phyloP scores from a whole-genome alignment of 1,140 invertebrate genomes.

The Dysdera silvatica region DNA sequence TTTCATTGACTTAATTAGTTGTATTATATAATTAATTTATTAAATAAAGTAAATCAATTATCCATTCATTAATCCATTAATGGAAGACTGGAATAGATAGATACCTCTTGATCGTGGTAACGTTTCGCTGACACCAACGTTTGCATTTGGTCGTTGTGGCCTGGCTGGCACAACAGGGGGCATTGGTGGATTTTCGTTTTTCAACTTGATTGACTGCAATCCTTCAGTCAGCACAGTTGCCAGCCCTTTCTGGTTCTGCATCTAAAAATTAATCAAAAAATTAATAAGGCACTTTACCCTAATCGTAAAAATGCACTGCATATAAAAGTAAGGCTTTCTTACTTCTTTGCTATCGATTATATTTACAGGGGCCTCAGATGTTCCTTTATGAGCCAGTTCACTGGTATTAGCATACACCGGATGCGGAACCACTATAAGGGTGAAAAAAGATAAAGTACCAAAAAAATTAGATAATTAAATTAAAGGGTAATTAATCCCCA shows the following conservation, averaged over 20 bases:
- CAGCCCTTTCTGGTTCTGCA: slow-evolving; percentile 17
- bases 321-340: no score
- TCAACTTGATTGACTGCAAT: slow-evolving; percentile 25
- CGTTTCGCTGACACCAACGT: slow-evolving; percentile 17
- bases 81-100: background rate
- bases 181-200: no score
- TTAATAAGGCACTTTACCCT: background rate
- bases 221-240: slow-evolving; percentile 25
- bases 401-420: slow-evolving; percentile 22
- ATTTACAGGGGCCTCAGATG: background rate
- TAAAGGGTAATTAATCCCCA: background rate
- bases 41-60: no score
- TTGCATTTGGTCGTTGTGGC: slow-evolving; percentile 3
- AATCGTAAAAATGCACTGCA: background rate
- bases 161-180: no score
- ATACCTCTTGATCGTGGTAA: slow-evolving; percentile 21
- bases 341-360: no score
- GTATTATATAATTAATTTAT: no score
- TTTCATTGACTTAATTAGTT: no score
- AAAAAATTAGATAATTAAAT: background rate
- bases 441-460: background rate
- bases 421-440: slow-evolving; percentile 25
- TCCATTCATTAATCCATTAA: no score
- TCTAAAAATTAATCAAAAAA: slow-evolving; percentile 3
- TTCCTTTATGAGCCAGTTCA: slow-evolving; percentile 1